Base-by-base conservation (phyloP, 2,113 vertebrate genomes). In the Podilymbus podiceps region DNA sequence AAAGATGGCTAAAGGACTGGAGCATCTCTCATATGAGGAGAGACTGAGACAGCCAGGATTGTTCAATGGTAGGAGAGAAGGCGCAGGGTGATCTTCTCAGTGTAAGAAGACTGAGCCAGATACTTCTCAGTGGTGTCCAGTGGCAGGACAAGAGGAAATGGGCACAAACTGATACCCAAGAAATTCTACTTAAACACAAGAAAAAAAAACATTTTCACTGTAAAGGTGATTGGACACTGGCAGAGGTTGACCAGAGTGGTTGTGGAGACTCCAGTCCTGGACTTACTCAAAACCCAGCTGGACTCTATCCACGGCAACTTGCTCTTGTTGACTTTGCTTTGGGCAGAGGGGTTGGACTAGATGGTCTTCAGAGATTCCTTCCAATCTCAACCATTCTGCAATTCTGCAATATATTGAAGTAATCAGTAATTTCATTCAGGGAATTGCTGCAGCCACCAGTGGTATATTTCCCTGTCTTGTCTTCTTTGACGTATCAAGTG, bases 261-360 rank as follows among this genome's bases (percentile, higher is more conserved):
- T 85, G n/a, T 46, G 21, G 16, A 55, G 47, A 19, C 13, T 69
- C 16, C 35, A 62, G 2, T 5, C 12, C 10, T 28, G 31, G 47
- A 42, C 15, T n/a, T 72, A 31, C 12, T 33, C 4, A 88, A 85
- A 88, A 55, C 5, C 4, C 53, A 63, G 11, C 23, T 47, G 44
- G 22, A 72, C 23, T 72, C 42, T 8, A n/a, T 58, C 27, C 30
- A 64, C 40, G 50, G 33, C 30, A 84, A 58, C 21, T 67, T 55
- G 27, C 11, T 90, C 12, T 80, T 2, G 2, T 12, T 6, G 11
- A 58, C 20, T 68, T 46, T 74, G 12, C 28, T 82, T 68, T 68
- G 49, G 72, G 63, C 30, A 60, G 30, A 55, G 2, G 2, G 0
- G 0, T 58, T 73, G 53, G 8, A 60, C 3, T 59, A 46, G 28